Base-by-base conservation (phyloP, 2,113 vertebrate genomes). In the Heterocephalus glaber region DNA sequence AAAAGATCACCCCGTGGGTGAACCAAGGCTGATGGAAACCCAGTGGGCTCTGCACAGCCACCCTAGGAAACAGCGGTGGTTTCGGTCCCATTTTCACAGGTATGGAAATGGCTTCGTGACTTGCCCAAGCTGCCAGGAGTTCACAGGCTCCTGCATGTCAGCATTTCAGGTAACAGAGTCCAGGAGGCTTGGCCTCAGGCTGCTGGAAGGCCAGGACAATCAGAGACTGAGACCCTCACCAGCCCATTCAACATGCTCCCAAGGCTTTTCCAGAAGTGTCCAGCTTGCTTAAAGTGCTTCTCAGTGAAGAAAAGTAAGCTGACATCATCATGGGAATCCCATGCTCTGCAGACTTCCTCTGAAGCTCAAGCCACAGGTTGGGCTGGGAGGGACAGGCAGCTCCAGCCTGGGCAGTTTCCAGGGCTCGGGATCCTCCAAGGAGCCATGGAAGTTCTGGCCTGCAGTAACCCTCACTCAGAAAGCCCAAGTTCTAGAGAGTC, bases 221-320 rank as follows among this genome's bases (percentile, higher is more conserved):
- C 41, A 58, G 33, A 60, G n/a, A 81, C 41, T 19, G 8, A 89
- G 82, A 87, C 47, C 58, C 22, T 28, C 28, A 54, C 0, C 47
- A 41, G 60, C 52, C 41, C 74, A 52, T 52, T 60, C 81, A 63
- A 65, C 33, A 47, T 30, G 49, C n/a, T 70, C 86, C 24, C 9
- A 54, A 47, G 74, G 7, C 47, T 83, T 84, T 93, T 95, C 80
- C n/a, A 85, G 89, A 95, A 86, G n/a, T 22, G 85, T 93, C 61
- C n/a, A 92, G 28, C 41, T 95, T 92, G 61, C 68, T 44, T 38
- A n/a, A 84, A 33, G n/a, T 80, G 54, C 63, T 61, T 81, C 30
- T 83, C 22, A 74, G 83, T 28, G 56, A 41, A 74, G 52, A 66
- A 88, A 89, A 89, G 38, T 60, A 94, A 95, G 93, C 61, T 7